Evolutionary conservation across 2,113 vertebrate genomes (phyloP).

Genomic region (Hippocampus guttulatus): DNA sequence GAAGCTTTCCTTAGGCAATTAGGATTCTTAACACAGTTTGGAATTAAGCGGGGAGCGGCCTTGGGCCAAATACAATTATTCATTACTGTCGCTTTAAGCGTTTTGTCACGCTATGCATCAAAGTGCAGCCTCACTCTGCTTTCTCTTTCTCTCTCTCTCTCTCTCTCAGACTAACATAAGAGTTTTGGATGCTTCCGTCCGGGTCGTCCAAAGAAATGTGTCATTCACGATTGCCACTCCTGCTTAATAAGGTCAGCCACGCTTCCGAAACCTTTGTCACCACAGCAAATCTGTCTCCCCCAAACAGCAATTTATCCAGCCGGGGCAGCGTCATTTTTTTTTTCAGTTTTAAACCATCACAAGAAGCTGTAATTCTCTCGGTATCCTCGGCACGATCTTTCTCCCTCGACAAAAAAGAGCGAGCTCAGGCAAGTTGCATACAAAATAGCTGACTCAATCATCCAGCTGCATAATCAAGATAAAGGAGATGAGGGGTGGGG

Average conservation of each 20-base stretch:
- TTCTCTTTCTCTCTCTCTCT: neutral
- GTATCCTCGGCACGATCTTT: slow-evolving; percentile 74
- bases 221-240: slow-evolving; percentile 40
- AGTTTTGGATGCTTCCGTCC: slow-evolving; percentile 18
- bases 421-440: slow-evolving; percentile 77
- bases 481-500: slow-evolving; percentile 62
- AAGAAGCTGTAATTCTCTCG: slow-evolving; percentile 68
- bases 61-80: neutral
- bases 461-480: slow-evolving; percentile 83
- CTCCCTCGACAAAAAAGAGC: slow-evolving; percentile 70
- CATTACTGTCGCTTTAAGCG: neutral
- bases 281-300: slow-evolving; percentile 52
- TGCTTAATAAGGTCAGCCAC: slow-evolving; percentile 56
- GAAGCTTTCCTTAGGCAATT: neutral
- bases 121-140: neutral
- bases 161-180: slow-evolving; percentile 8
- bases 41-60: neutral
- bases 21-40: neutral
- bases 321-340: slow-evolving; percentile 35
- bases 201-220: slow-evolving; percentile 17
- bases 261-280: slow-evolving; percentile 49
- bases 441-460: slow-evolving; percentile 89
- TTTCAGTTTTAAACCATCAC: slow-evolving; percentile 44
- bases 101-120: neutral
- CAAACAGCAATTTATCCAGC: slow-evolving; percentile 61